These are phyloP conservation scores for Octodon degus DNA, from an alignment of 2,113 vertebrate genomes.

Conservation along the genomic window DNA sequence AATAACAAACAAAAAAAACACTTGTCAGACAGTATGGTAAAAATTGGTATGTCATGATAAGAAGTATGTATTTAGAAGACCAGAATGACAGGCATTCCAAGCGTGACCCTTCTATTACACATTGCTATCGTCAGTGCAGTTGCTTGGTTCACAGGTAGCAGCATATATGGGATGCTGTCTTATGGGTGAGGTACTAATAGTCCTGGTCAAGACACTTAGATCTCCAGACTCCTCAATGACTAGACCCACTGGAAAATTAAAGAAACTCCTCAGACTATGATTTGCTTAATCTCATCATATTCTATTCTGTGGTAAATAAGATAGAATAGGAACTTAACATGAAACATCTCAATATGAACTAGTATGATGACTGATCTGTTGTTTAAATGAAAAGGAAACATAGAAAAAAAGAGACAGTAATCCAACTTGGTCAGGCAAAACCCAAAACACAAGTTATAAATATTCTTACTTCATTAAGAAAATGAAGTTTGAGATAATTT, in stretches of 20 bases:
- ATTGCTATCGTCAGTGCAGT: too few species aligned
- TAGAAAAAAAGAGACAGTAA: neutral
- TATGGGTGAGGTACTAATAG: neutral
- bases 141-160: too few species aligned
- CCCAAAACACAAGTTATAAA: neutral
- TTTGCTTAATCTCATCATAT: neutral
- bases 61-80: too few species aligned
- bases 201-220: neutral
- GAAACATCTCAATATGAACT: neutral
- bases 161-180: neutral
- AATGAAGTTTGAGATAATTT: constrained; percentile 7
- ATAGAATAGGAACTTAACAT: constrained; percentile 8
- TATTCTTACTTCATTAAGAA: neutral
- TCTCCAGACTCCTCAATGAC: neutral
- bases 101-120: too few species aligned
- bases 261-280: neutral
- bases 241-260: neutral
- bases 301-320: constrained; percentile 15
- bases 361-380: neutral
- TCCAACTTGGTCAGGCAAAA: constrained; percentile 15
- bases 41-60: too few species aligned
- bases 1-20: too few species aligned
- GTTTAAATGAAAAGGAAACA: constrained; percentile 24
- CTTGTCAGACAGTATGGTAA: too few species aligned
- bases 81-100: too few species aligned